Conservation (phyloP, 2,888 invertebrate species). For the Caradrina clavipalpis region DNA sequence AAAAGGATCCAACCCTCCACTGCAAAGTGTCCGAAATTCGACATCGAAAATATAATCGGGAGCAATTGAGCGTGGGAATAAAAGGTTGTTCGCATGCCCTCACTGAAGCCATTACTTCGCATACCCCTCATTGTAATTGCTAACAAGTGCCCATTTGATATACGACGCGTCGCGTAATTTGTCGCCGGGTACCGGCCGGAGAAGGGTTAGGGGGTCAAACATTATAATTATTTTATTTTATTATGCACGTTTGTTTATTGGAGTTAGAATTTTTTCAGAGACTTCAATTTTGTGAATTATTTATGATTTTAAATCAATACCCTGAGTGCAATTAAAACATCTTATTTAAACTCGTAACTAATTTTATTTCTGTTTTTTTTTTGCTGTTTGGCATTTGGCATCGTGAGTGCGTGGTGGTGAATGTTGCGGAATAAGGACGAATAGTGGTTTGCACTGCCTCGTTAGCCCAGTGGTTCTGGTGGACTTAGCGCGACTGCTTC, state of each 20-base stretch:
- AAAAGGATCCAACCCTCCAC: conserved; percentile 26
- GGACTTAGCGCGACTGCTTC: no score
- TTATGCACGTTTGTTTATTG: conserved; percentile 3
- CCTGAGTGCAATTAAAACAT: no score
- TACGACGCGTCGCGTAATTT: conserved; percentile 54
- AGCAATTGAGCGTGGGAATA: conserved; percentile 82
- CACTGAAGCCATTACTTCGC: conserved; percentile 42
- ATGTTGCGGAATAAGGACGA: no score
- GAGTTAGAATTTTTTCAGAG: not conserved
- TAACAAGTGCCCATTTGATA: conserved; percentile 71
- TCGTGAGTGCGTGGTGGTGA: no score
- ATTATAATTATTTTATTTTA: conserved; percentile 24
- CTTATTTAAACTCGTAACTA: no score
- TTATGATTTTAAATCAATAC: not conserved
- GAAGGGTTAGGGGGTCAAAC: conserved; percentile 46
- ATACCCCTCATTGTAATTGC: conserved; percentile 77
- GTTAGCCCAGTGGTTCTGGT: no score
- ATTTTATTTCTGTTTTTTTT: no score
- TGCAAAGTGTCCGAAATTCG: conserved; percentile 20
- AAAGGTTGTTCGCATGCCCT: conserved; percentile 67
- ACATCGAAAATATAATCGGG: conserved; percentile 40
- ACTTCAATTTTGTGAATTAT: not conserved
- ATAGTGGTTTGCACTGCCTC: no score
- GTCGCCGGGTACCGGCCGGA: conserved; percentile 32
- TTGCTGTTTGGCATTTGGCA: no score